These are phyloP conservation scores for Ryuthela nishihirai DNA, from an alignment of 2,888 invertebrate genomes.

Conservation along the genomic window DNA sequence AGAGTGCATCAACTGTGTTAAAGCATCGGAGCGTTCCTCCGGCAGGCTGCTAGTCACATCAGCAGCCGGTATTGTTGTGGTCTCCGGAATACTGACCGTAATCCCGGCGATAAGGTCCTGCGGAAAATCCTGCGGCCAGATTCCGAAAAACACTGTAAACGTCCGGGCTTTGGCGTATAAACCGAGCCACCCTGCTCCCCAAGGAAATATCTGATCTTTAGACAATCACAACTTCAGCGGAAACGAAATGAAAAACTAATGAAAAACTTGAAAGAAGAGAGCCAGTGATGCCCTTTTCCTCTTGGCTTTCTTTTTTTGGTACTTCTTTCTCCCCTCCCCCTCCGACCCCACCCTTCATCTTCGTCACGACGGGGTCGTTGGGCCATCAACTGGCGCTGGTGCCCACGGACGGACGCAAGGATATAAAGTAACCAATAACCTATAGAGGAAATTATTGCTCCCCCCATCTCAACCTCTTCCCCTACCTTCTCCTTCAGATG, in stretches of 20 bases:
- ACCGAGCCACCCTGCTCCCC: background rate
- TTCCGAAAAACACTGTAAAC: background rate
- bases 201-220: conserved; percentile 22
- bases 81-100: background rate
- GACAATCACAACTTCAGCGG: conserved; percentile 26
- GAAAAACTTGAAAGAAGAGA: conserved; percentile 38
- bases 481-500: background rate
- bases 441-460: conserved; percentile 4
- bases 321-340: too few relatives aligned
- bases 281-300: too few relatives aligned
- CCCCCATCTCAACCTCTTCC: background rate
- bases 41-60: too few relatives aligned
- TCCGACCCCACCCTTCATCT: too few relatives aligned
- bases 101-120: too few relatives aligned
- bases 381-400: background rate
- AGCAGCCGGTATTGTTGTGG: background rate
- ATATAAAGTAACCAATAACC: conserved; percentile 5
- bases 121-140: background rate
- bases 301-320: too few relatives aligned
- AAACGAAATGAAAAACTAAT: conserved; percentile 36
- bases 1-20: conserved; percentile 1
- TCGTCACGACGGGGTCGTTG: too few relatives aligned
- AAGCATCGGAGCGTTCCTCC: background rate
- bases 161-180: background rate
- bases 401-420: background rate